phyloP scores from a whole-genome alignment of 2,797 vertebrate genomes.

The Arctocebus calabarensis region DNA sequence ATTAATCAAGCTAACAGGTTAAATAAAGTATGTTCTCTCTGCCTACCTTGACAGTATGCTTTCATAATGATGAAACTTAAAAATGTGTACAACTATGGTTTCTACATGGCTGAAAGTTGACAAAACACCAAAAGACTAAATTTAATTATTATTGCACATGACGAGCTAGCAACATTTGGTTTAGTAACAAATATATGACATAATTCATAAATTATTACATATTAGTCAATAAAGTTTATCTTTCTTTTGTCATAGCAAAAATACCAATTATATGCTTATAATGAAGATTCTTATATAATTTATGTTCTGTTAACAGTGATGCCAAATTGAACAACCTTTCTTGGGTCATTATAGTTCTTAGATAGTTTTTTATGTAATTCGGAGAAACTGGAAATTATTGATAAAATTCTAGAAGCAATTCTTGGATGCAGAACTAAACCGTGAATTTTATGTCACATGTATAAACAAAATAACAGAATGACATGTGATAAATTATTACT shows the following conservation, averaged over 20 bases:
- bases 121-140: neutral
- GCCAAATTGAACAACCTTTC: constrained; percentile 30
- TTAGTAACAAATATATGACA: neutral
- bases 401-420: constrained; percentile 39
- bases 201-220: neutral
- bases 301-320: constrained; percentile 32
- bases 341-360: constrained; percentile 8
- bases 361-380: constrained; percentile 31
- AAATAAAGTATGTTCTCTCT: neutral
- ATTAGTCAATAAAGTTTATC: constrained; percentile 1
- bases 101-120: neutral
- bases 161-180: neutral
- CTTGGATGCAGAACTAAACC: neutral
- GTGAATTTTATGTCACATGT: neutral
- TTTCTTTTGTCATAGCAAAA: constrained; percentile 50
- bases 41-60: neutral
- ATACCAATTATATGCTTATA: neutral
- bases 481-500: neutral
- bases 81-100: neutral
- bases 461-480: constrained; percentile 42
- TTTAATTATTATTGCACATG: neutral
- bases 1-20: neutral
- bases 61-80: neutral
- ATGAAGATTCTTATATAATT: constrained; percentile 27
- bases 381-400: constrained; percentile 18